phyloP scores from a whole-genome alignment of 2,113 vertebrate genomes.

The Leucosticte australis region DNA sequence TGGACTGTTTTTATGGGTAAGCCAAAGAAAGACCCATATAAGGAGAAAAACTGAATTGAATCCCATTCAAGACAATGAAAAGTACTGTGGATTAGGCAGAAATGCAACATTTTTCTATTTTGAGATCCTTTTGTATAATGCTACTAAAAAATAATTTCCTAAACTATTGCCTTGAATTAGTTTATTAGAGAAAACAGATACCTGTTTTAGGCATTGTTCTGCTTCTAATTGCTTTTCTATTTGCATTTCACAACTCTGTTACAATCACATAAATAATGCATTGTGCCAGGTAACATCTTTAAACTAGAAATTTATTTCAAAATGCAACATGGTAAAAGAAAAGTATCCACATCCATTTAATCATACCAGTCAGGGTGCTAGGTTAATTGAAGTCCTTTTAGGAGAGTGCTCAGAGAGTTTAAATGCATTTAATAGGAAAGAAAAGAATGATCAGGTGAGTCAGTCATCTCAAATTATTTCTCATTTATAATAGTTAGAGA shows the following conservation, averaged over 20 bases:
- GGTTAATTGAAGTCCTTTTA: not conserved
- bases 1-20: not conserved
- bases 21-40: not conserved
- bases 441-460: constrained; percentile 12
- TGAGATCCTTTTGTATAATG: not conserved
- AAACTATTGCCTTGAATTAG: not conserved
- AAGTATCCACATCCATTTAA: not conserved
- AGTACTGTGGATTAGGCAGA: not conserved
- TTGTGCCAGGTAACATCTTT: not conserved
- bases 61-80: not conserved
- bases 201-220: not conserved
- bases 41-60: not conserved
- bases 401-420: not conserved
- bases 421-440: not conserved
- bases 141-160: not conserved
- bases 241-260: not conserved
- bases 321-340: not conserved
- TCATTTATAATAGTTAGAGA: not conserved
- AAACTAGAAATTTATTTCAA: not conserved
- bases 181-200: not conserved
- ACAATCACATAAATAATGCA: not conserved
- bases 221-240: not conserved
- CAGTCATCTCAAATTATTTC: constrained; percentile 24
- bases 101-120: not conserved
- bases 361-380: not conserved